phyloP scores from a whole-genome alignment of 2,888 invertebrate species.

The Pherbina coryleti region DNA sequence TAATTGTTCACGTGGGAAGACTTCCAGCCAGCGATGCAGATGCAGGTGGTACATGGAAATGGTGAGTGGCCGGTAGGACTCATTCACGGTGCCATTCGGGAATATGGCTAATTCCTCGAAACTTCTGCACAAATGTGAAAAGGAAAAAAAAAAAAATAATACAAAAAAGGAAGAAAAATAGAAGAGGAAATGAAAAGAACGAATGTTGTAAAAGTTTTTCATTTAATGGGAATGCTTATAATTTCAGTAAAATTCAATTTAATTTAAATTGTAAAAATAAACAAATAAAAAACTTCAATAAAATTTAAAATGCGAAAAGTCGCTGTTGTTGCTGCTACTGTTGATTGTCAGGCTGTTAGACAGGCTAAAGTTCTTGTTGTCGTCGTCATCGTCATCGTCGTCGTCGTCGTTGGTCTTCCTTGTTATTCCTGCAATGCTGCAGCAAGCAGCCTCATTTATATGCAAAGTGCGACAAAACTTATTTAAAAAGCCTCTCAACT shows the following conservation, averaged over 20 bases:
- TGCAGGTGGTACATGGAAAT: slow-evolving; percentile 94
- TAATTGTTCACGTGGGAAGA: slow-evolving; percentile 91
- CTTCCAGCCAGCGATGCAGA: slow-evolving; percentile 91
- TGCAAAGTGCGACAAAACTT: slow-evolving; percentile 43
- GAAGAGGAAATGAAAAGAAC: background rate
- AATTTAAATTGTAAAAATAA: slow-evolving; percentile 10
- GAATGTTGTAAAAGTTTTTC: slow-evolving; percentile 5
- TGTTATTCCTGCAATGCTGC: slow-evolving; percentile 3
- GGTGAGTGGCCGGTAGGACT: slow-evolving; percentile 84
- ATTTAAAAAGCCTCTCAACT: background rate
- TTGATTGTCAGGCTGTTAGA: background rate
- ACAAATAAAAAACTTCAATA: background rate
- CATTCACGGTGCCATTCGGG: slow-evolving; percentile 86
- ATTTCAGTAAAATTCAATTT: slow-evolving; percentile 22
- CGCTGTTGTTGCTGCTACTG: background rate
- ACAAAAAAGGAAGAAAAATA: background rate
- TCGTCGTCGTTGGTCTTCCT: background rate
- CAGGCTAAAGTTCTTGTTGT: background rate
- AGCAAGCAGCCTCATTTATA: slow-evolving; percentile 48
- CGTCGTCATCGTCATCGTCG: no score
- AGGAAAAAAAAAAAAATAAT: slow-evolving; percentile 37
- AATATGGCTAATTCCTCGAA: slow-evolving; percentile 87
- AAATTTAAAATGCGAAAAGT: background rate
- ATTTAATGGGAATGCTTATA: background rate
- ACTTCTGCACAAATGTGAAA: slow-evolving; percentile 68